phyloP scores from a whole-genome alignment of 2,113 vertebrate species.

The Delphinapterus leucas region DNA sequence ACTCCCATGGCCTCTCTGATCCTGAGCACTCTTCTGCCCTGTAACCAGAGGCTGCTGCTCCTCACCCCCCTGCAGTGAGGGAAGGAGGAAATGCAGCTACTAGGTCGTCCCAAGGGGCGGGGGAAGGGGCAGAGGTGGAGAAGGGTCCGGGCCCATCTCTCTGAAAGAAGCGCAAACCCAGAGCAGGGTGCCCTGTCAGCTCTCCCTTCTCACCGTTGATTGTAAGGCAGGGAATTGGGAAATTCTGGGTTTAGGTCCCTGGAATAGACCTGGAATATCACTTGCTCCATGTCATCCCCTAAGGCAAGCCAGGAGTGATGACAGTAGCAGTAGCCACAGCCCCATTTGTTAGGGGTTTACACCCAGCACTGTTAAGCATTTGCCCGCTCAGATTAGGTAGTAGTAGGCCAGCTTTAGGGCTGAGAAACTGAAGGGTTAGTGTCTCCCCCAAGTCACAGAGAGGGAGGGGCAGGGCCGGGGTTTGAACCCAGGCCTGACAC shows the following conservation, averaged over 20 bases:
- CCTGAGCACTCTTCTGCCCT: background rate
- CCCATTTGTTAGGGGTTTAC: background rate
- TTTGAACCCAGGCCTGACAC: background rate
- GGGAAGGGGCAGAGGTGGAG: fast-evolving
- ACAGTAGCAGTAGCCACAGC: background rate
- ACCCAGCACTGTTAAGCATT: background rate
- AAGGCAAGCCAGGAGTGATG: background rate
- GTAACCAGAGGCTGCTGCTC: background rate
- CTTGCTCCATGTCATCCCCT: background rate
- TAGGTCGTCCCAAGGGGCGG: background rate
- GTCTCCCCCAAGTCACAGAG: background rate
- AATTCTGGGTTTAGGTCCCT: background rate
- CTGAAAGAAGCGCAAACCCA: background rate
- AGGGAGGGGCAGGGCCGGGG: background rate
- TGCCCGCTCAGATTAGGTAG: background rate
- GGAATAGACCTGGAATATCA: background rate
- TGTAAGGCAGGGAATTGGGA: background rate
- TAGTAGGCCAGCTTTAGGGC: background rate
- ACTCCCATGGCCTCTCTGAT: background rate
- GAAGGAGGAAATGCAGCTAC: background rate
- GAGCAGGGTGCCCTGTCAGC: background rate
- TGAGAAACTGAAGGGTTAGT: background rate
- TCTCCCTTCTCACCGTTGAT: background rate
- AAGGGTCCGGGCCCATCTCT: background rate
- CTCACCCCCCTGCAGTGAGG: background rate